Percentiles rank a stretch among this genome's conserved stretches.
Conservation (phyloP, 1,140 invertebrate species). For the Cherax quadricarinatus region DNA sequence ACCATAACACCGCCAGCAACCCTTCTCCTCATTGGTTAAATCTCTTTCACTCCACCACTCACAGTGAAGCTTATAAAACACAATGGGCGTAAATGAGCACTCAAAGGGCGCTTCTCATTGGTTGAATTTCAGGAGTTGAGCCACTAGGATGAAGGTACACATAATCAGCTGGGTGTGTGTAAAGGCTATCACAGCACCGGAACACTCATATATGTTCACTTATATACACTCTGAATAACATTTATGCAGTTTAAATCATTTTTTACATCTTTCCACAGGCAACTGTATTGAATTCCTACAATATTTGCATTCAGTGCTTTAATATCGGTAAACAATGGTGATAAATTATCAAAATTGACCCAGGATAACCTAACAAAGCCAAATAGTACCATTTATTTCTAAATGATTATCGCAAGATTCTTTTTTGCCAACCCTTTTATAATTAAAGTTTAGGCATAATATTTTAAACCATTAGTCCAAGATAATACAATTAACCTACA, state of each 20-base stretch:
- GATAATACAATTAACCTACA: no score
- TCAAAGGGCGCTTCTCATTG: background rate
- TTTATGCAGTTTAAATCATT: no score
- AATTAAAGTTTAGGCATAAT: background rate
- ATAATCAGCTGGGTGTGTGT: conserved; percentile 38
- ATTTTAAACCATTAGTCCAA: no score
- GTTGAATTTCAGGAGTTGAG: background rate
- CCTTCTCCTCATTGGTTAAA: conserved; percentile 27
- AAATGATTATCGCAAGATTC: background rate
- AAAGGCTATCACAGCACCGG: conserved; percentile 39
- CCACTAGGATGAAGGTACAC: background rate
- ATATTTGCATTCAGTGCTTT: no score
- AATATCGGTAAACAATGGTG: no score
- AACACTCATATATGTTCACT: background rate
- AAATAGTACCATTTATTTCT: no score
- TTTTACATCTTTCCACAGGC: no score
- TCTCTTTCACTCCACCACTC: background rate
- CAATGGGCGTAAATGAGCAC: background rate
- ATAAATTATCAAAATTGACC: no score
- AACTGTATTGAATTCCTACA: no score
- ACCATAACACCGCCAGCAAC: conserved; percentile 10
- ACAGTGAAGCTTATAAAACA: background rate
- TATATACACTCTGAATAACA: no score
- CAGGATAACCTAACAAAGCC: no score
- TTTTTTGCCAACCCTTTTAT: background rate